Evolutionary conservation across 2,113 vertebrate genomes (phyloP).

Genomic region (Cyanoliseus patagonus): DNA sequence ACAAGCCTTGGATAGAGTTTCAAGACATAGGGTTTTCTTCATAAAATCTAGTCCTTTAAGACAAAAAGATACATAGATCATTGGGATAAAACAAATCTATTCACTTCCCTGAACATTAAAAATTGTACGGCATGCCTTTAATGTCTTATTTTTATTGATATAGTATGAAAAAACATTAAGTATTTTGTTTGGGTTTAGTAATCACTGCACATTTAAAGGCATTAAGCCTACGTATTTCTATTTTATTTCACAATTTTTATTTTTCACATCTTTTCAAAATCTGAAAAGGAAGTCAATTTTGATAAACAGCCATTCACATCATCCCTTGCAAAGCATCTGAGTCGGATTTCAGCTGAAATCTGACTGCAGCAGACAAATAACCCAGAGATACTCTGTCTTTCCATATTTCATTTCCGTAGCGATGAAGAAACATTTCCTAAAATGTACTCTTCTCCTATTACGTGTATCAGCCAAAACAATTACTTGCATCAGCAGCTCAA

Average conservation of each 20-base stretch:
- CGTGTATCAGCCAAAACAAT: slow-evolving; percentile 44
- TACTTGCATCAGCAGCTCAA: slow-evolving; percentile 54
- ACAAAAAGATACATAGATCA: not conserved
- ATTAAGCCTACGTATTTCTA: not conserved
- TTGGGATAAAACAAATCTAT: not conserved
- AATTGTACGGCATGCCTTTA: not conserved
- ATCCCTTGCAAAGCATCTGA: not conserved
- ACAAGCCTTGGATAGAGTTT: not conserved
- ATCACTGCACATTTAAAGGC: not conserved
- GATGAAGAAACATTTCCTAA: slow-evolving; percentile 60
- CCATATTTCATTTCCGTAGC: slow-evolving; percentile 57
- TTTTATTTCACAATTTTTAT: not conserved
- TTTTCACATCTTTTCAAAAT: not conserved
- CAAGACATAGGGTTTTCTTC: not conserved
- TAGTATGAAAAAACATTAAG: not conserved
- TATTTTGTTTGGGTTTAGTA: not conserved
- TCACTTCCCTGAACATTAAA: not conserved
- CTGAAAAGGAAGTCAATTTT: not conserved
- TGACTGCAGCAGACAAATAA: slow-evolving; percentile 4
- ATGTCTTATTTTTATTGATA: not conserved
- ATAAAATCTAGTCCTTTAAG: not conserved
- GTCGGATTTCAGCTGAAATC: not conserved
- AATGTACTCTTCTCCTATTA: slow-evolving; percentile 28
- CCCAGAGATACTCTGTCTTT: not conserved
- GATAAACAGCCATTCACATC: not conserved